Evolutionary conservation across 2,797 vertebrate species (phyloP), one percentile per base, ranked within the genome.

Genomic region (Podarcis siculus): DNA sequence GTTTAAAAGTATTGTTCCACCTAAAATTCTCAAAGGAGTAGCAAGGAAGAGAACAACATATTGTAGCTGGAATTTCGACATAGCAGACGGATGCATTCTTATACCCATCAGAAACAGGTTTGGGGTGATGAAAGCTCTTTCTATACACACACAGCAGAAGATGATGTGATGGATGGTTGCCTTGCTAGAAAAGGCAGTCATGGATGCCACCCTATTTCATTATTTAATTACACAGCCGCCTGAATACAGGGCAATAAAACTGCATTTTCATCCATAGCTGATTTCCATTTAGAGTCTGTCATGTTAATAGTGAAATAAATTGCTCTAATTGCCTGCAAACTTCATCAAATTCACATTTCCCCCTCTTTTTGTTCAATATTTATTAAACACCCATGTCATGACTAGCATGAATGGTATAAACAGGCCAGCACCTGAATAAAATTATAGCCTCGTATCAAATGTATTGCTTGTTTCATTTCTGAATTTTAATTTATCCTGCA

Each of bases 261-360:
- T 90, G 89, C 86, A 91, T 97, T 96, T 96, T 93, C 94, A 96
- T 94, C 93, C 94, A 87, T 88, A 96, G 95, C 95, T 93, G 93
- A 97, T 93, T 97, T 97, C 95, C 95, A 97, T 97, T 98, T 98
- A 95, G 94, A 96, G 94, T 96, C 95, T 92, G 97, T 97, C 97
- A 97, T 95, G 93, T 97, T 97, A 95, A 96, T 95, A 97, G 97
- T 98, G 97, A 98, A 98, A 98, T 98, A 98, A 98, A 98, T 98
- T 98, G 98, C 96, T 95, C 96, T 99, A 98, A 98, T 98, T 98
- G 98, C 96, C 95, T 91, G 93, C 96, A 97, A 98, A 98, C 97
- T 97, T 98, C 97, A 98, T 98, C 97, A 98, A 97, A 98, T 97
- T 97, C 97, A 95, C 96, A 97, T 98, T 97, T 94, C 94, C 94